Conservation (phyloP, 2,113 vertebrate species). For the Synodontis membranacea region DNA sequence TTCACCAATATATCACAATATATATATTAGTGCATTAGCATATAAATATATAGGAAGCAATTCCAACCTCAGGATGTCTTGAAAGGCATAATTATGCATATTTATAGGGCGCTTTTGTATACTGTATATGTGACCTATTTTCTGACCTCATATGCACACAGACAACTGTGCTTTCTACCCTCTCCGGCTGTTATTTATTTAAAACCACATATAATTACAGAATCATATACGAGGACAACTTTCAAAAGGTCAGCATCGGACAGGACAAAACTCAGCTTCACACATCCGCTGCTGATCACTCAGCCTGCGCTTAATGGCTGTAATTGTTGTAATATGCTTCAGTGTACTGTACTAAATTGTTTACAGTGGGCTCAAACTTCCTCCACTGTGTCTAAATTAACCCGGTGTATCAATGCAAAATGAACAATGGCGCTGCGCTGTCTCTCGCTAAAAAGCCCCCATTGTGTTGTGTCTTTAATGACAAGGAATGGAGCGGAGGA, state of each 20-base stretch:
- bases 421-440: slow-evolving; percentile 39
- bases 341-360: slow-evolving; percentile 41
- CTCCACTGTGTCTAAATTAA: slow-evolving; percentile 50
- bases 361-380: slow-evolving; percentile 41
- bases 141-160: not conserved
- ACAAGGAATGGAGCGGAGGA: slow-evolving; percentile 47
- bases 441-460: slow-evolving; percentile 40
- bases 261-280: slow-evolving; percentile 37
- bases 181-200: not conserved
- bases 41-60: not conserved
- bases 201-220: slow-evolving; percentile 20
- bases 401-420: slow-evolving; percentile 45
- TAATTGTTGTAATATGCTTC: slow-evolving; percentile 48
- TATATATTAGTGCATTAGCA: not conserved
- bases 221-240: slow-evolving; percentile 5
- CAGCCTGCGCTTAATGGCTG: slow-evolving; percentile 30
- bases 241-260: slow-evolving; percentile 29
- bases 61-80: not conserved
- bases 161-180: slow-evolving; percentile 4
- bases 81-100: not conserved
- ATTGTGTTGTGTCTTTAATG: slow-evolving; percentile 52
- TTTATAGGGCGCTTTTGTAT: not conserved
- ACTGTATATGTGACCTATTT: not conserved
- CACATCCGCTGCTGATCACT: slow-evolving; percentile 37
- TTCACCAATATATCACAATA: not conserved